A percentile compares a stretch with the other conserved stretches of the same genome.
phyloP scores from a whole-genome alignment of 1,140 invertebrate genomes.

The Drosophila baimaii region DNA sequence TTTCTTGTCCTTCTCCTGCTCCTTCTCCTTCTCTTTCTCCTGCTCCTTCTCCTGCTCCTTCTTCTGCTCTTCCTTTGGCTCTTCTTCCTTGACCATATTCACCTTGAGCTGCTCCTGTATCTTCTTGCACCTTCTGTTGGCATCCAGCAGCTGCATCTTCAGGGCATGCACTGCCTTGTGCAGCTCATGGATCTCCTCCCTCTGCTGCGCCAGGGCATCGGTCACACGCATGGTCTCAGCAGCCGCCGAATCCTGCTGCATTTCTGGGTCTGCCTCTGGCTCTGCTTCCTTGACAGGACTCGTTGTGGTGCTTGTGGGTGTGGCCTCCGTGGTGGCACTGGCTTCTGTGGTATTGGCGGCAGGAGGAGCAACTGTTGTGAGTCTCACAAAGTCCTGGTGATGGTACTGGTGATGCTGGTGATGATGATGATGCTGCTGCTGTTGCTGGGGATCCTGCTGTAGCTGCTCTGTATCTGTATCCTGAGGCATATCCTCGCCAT shows the following conservation, averaged over 20 bases:
- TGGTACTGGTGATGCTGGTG: conserved; percentile 2
- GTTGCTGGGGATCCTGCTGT: conserved; percentile 1
- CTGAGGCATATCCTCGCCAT: conserved; percentile 18
- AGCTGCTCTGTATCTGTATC: conserved; percentile 18
- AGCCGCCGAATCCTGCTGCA: conserved; percentile 31
- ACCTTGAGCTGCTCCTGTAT: conserved; percentile 10
- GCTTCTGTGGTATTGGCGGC: background rate
- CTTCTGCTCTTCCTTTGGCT: background rate
- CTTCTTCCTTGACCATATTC: background rate
- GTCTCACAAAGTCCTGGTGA: conserved; percentile 15
- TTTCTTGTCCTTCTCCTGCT: background rate
- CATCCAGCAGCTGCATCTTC: conserved; percentile 16
- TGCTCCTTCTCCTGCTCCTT: too few relatives aligned
- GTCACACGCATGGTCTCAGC: background rate
- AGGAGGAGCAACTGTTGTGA: conserved; percentile 9
- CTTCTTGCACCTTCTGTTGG: background rate
- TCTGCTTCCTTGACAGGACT: background rate
- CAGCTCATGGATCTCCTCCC: conserved; percentile 14
- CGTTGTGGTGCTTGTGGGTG: background rate
- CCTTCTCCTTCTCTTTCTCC: background rate
- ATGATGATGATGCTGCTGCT: background rate
- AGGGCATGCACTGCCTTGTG: conserved; percentile 15
- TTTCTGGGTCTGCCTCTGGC: background rate
- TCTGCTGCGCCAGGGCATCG: conserved; percentile 16
- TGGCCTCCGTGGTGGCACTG: conserved; percentile 8